Percentiles rank a stretch among this genome's conserved stretches.
phyloP scores from a whole-genome alignment of 2,113 vertebrate species.

The Stomatorhinus ivindoensis region DNA sequence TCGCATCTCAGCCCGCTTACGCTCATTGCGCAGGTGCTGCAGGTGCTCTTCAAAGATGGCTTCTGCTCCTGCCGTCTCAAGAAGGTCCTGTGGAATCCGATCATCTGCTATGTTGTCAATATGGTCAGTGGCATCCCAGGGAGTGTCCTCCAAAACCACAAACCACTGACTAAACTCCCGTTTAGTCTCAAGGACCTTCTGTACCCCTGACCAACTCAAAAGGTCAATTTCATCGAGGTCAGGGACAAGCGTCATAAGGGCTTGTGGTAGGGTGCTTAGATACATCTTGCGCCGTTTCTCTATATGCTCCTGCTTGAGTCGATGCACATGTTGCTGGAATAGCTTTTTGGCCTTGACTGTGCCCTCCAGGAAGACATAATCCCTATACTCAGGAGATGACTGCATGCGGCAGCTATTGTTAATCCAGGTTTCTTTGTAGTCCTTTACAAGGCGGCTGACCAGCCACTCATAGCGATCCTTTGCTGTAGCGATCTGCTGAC shows the following conservation, averaged over 20 bases:
- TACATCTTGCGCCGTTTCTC: slow-evolving; percentile 77
- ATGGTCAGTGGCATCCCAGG: slow-evolving; percentile 83
- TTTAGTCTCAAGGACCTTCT: slow-evolving; percentile 83
- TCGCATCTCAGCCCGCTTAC: slow-evolving; percentile 78
- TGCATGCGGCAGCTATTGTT: slow-evolving; percentile 73
- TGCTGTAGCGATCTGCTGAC: slow-evolving; percentile 88
- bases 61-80: slow-evolving; percentile 75
- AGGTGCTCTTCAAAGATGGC: slow-evolving; percentile 73
- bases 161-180: slow-evolving; percentile 86
- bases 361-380: slow-evolving; percentile 90
- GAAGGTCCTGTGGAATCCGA: slow-evolving; percentile 84
- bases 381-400: slow-evolving; percentile 73
- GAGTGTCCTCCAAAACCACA: slow-evolving; percentile 85
- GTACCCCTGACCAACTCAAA: slow-evolving; percentile 72
- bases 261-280: slow-evolving; percentile 72
- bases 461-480: slow-evolving; percentile 95
- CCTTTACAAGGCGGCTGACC: slow-evolving; percentile 77
- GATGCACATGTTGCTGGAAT: slow-evolving; percentile 82
- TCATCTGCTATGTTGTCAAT: slow-evolving; percentile 76
- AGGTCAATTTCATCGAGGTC: slow-evolving; percentile 84
- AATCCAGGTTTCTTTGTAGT: slow-evolving; percentile 81
- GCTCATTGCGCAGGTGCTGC: slow-evolving; percentile 77
- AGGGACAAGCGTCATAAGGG: slow-evolving; percentile 72
- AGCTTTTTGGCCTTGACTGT: slow-evolving; percentile 89
- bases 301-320: slow-evolving; percentile 90